A percentile compares a stretch with the other conserved stretches of the same genome.
Conservation (phyloP, 2,797 vertebrate genomes). For the Morus bassanus region DNA sequence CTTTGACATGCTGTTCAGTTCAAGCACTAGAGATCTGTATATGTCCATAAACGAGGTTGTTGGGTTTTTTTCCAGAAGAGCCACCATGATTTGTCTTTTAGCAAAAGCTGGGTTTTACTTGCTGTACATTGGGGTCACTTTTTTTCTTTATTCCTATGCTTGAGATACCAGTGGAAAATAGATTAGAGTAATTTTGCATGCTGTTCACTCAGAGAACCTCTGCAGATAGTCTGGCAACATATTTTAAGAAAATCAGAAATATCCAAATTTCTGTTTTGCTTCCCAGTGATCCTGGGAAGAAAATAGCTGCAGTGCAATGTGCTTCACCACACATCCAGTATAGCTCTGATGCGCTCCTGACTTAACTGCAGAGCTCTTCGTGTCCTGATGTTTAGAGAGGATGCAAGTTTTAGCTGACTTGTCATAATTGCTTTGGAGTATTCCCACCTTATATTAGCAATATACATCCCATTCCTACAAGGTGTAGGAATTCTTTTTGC, state of each 20-base stretch:
- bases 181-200: not conserved
- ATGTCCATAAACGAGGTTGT: not conserved
- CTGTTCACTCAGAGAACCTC: not conserved
- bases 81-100: not conserved
- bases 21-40: not conserved
- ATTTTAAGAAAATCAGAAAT: not conserved
- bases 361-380: not conserved
- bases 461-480: not conserved
- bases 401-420: not conserved
- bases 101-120: not conserved
- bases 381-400: not conserved
- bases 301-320: not conserved
- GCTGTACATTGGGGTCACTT: fast-evolving
- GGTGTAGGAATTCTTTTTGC: not conserved
- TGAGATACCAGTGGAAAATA: not conserved
- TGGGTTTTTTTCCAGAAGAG: not conserved
- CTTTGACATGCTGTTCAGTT: conserved; percentile 13
- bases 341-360: not conserved
- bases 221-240: not conserved
- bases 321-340: not conserved
- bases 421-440: not conserved
- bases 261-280: not conserved
- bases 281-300: not conserved
- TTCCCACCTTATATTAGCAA: not conserved
- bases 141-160: not conserved